phyloP scores from a whole-genome alignment of 2,113 vertebrate genomes.

The Labeo catla region DNA sequence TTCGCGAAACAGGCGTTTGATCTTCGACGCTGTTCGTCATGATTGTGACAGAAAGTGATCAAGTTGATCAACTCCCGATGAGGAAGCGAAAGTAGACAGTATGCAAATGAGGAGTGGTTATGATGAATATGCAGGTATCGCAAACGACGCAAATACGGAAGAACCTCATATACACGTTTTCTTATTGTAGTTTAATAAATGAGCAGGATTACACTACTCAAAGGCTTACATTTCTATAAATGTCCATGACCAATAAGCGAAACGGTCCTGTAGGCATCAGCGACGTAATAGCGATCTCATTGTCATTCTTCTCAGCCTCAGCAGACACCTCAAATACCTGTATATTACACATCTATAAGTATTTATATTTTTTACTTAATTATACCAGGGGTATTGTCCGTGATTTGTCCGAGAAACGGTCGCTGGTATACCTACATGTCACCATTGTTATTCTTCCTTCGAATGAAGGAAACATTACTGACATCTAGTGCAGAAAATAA shows the following conservation, averaged over 20 bases:
- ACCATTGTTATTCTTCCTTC: conserved; percentile 17
- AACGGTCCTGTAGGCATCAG: conserved; percentile 1
- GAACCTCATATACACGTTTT: not conserved
- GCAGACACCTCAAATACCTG: not conserved
- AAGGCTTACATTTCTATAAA: conserved; percentile 10
- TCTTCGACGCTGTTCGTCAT: conserved; percentile 65
- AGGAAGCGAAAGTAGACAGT: conserved; percentile 59
- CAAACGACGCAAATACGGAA: not conserved
- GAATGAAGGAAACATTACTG: conserved; percentile 9
- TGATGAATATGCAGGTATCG: not conserved
- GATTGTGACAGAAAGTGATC: conserved; percentile 6
- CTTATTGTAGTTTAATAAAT: not conserved
- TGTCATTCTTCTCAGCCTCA: not conserved
- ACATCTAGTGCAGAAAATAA: conserved; percentile 13
- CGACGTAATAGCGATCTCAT: not conserved
- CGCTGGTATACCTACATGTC: not conserved
- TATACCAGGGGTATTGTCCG: not conserved
- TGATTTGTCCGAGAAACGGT: conserved; percentile 6
- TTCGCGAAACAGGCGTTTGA: conserved; percentile 27
- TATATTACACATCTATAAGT: not conserved
- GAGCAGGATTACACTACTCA: not conserved
- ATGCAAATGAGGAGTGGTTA: not conserved
- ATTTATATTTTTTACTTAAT: not conserved
- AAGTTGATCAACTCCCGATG: conserved; percentile 22
- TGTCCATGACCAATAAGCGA: not conserved